A percentile compares a stretch with the other conserved stretches of the same genome.
Conservation (phyloP, 1,140 invertebrate genomes). For the Apis laboriosa region DNA sequence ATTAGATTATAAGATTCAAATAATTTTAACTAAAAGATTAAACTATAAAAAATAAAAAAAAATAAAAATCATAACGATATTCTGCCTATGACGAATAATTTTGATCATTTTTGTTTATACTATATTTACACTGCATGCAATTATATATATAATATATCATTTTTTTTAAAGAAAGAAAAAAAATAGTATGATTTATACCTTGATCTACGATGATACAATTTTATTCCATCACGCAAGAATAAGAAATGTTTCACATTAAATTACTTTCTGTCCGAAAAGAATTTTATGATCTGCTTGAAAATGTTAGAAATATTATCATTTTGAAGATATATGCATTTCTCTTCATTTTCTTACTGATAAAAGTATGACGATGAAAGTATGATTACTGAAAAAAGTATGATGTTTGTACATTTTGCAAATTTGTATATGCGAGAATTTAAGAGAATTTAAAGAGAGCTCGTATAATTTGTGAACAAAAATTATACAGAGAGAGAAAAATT, state of each 20-base stretch:
- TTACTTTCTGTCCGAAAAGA: not conserved
- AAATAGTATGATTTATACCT: not conserved
- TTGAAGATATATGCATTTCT: not conserved
- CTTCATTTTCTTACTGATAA: not conserved
- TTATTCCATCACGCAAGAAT: not conserved
- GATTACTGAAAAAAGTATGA: too few species aligned
- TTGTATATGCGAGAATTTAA: not conserved
- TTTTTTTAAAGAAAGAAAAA: not conserved
- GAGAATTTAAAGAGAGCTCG: not conserved
- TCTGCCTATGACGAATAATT: too few species aligned
- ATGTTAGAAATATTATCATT: not conserved
- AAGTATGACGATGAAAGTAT: too few species aligned
- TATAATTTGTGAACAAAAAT: too few species aligned
- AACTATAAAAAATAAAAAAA: too few species aligned
- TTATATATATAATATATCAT: not conserved
- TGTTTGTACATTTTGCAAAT: not conserved
- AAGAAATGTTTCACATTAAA: slow-evolving; percentile 3
- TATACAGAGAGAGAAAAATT: too few species aligned
- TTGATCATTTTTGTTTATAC: too few species aligned
- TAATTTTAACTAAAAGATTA: too few species aligned
- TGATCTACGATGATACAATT: not conserved
- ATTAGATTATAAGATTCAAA: too few species aligned
- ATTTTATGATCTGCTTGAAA: not conserved
- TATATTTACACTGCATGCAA: too few species aligned
- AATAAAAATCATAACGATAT: too few species aligned